Conservation (phyloP, 1,140 invertebrate genomes). For the Acyrthosiphon pisum region DNA sequence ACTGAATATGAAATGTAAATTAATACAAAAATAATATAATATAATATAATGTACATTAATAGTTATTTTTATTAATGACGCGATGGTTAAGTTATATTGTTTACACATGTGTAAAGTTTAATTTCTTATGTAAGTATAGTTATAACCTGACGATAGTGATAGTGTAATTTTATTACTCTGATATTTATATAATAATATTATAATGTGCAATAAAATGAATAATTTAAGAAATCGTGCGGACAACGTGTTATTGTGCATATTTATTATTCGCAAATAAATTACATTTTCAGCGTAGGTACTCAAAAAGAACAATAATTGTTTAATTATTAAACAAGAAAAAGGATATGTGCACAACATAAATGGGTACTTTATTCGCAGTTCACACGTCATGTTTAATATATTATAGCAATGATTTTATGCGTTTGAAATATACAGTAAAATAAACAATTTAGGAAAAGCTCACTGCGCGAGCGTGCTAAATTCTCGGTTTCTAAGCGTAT, state of each 20-base stretch:
- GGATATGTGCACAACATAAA: not conserved
- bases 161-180: not conserved
- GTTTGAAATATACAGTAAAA: not conserved
- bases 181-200: not conserved
- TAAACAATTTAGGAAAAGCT: too few species aligned
- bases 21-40: slow-evolving; percentile 5
- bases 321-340: not conserved
- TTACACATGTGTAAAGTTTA: not conserved
- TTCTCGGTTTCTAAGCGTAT: too few species aligned
- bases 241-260: not conserved
- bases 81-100: not conserved
- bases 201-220: not conserved
- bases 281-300: not conserved
- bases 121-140: not conserved
- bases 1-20: not conserved
- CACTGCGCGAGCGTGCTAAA: too few species aligned
- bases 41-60: not conserved
- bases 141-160: not conserved
- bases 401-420: not conserved
- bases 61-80: not conserved
- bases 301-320: not conserved
- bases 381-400: not conserved
- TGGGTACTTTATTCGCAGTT: not conserved
- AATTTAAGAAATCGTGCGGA: not conserved
- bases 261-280: not conserved